Conservation (phyloP, 1,140 invertebrate genomes). For the Panonychus citri region DNA sequence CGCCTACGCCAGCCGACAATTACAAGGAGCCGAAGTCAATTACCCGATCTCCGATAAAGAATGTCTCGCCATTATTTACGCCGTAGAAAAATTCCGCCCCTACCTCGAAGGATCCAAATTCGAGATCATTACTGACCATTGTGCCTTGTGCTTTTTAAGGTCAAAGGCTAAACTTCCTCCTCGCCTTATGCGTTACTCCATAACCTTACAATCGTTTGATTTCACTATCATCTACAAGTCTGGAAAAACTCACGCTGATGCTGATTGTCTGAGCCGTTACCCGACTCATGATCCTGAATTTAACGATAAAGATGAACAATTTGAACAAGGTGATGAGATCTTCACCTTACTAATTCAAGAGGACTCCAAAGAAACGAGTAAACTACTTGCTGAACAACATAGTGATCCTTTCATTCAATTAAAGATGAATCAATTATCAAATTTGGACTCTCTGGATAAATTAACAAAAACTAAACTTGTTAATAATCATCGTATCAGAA, state of each 20-base stretch:
- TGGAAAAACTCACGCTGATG: constrained; percentile 7
- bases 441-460: too few relatives aligned
- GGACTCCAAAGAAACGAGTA: too few relatives aligned
- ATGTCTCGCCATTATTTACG: constrained; percentile 14
- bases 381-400: too few relatives aligned
- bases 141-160: not conserved
- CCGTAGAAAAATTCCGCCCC: constrained; percentile 14
- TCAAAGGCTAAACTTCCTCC: not conserved
- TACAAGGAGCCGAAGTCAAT: constrained; percentile 10
- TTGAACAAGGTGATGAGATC: not conserved
- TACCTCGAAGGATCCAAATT: constrained; percentile 18
- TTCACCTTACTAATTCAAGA: too few relatives aligned
- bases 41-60: constrained; percentile 13
- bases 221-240: constrained; percentile 11
- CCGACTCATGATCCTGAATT: not conserved
- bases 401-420: too few relatives aligned
- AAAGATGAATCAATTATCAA: too few relatives aligned
- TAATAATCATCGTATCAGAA: not conserved
- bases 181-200: constrained; percentile 13
- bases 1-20: constrained; percentile 8
- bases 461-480: too few relatives aligned
- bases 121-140: constrained; percentile 16
- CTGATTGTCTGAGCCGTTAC: constrained; percentile 4
- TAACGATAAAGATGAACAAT: not conserved
- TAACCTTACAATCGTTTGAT: constrained; percentile 12